Percentiles rank a stretch among this genome's conserved stretches.
These are phyloP conservation scores for Synanthedon myopaeformis DNA, from an alignment of 2,888 invertebrate species.

Conservation along the genomic window DNA sequence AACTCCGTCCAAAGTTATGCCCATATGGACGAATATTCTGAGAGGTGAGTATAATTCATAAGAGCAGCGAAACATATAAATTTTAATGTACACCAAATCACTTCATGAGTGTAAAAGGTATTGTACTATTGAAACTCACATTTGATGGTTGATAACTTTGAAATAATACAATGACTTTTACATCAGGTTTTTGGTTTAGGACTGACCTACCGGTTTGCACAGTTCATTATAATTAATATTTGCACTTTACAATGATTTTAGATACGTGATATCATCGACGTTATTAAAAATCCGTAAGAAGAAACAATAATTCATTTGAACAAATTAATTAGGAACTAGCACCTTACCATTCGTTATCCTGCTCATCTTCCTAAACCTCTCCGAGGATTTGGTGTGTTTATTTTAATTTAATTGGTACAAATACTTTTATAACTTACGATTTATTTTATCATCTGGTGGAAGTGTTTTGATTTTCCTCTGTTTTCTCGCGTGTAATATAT, in stretches of 20 bases:
- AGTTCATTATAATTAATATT: slow-evolving; percentile 48
- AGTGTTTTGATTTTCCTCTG: slow-evolving; percentile 70
- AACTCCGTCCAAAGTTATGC: slow-evolving; percentile 99
- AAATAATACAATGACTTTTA: slow-evolving; percentile 43
- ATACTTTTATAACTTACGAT: slow-evolving; percentile 48
- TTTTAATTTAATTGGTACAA: slow-evolving; percentile 51
- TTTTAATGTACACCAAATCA: slow-evolving; percentile 52
- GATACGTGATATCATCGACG: slow-evolving; percentile 57
- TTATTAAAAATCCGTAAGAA: slow-evolving; percentile 47
- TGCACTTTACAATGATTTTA: slow-evolving; percentile 64
- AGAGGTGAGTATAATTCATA: slow-evolving; percentile 83
- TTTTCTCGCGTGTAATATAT: slow-evolving; percentile 56
- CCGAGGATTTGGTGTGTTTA: slow-evolving; percentile 71
- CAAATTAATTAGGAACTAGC: slow-evolving; percentile 55
- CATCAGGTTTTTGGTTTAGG: slow-evolving; percentile 39
- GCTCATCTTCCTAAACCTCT: slow-evolving; percentile 65
- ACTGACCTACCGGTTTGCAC: slow-evolving; percentile 50
- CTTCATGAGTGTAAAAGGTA: slow-evolving; percentile 51
- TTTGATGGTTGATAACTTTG: slow-evolving; percentile 3
- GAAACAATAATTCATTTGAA: slow-evolving; percentile 41
- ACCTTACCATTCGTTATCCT: slow-evolving; percentile 55
- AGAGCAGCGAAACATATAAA: slow-evolving; percentile 7
- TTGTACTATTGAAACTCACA: slow-evolving; percentile 21
- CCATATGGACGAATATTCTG: slow-evolving; percentile 96
- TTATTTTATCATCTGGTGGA: slow-evolving; percentile 67